phyloP scores from a whole-genome alignment of 2,888 invertebrate genomes.

The Epinotia brunnichana region DNA sequence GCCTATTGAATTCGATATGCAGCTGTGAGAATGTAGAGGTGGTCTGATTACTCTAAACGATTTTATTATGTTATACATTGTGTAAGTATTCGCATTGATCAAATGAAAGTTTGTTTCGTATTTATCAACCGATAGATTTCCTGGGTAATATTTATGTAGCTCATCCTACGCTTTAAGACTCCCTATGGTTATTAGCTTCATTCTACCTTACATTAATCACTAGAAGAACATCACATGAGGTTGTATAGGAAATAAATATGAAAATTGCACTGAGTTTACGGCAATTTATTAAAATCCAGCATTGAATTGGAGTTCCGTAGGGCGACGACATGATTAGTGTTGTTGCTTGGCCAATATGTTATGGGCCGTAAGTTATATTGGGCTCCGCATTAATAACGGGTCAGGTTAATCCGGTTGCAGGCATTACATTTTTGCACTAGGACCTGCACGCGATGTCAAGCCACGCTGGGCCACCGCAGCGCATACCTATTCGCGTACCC shows the following conservation, averaged over 20 bases:
- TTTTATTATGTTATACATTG: background rate
- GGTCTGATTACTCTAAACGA: conserved; percentile 13
- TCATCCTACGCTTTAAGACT: conserved; percentile 12
- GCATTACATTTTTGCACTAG: conserved; percentile 2
- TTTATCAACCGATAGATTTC: background rate
- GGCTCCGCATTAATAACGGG: background rate
- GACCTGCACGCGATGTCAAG: conserved; percentile 35
- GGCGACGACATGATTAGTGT: conserved; percentile 42
- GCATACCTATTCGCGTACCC: conserved; percentile 14
- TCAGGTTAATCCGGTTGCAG: conserved; percentile 4
- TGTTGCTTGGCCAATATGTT: conserved; percentile 10
- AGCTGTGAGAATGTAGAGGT: conserved; percentile 17
- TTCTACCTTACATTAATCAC: conserved; percentile 32
- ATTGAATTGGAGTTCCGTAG: conserved; percentile 38
- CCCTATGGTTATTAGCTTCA: conserved; percentile 22
- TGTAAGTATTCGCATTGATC: background rate
- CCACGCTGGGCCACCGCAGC: conserved; percentile 22
- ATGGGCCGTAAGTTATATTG: conserved; percentile 4
- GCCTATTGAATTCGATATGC: conserved; percentile 29
- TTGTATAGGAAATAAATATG: conserved; percentile 34
- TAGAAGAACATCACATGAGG: conserved; percentile 14
- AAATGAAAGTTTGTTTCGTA: no score
- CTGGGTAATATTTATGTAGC: background rate
- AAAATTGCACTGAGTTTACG: conserved; percentile 27
- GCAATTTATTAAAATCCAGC: conserved; percentile 40